Conservation (phyloP, 2,888 invertebrate genomes). For the Drosophila mercatorum region DNA sequence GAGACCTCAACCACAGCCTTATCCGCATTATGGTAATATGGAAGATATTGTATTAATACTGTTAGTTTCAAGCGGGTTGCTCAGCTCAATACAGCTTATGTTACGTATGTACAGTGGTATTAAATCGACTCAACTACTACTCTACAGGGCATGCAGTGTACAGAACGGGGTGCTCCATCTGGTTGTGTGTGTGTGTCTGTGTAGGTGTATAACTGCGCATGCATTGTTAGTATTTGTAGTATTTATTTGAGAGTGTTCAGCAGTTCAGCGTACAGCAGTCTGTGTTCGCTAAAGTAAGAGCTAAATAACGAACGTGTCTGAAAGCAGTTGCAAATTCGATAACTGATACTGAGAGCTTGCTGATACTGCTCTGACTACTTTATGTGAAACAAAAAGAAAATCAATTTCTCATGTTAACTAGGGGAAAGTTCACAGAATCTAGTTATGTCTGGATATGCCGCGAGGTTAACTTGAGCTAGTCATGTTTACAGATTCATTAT, state of each 20-base stretch:
- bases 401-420: neutral
- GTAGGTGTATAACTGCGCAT: slow-evolving; percentile 27
- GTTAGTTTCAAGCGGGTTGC: slow-evolving; percentile 39
- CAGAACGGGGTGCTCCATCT: slow-evolving; percentile 50
- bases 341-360: neutral
- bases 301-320: slow-evolving; percentile 4
- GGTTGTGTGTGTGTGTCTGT: slow-evolving; percentile 12
- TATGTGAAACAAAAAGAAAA: neutral
- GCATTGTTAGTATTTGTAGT: slow-evolving; percentile 33
- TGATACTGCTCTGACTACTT: neutral
- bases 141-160: slow-evolving; percentile 48
- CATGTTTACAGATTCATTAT: neutral
- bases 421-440: no score
- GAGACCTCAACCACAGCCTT: slow-evolving; percentile 88
- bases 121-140: slow-evolving; percentile 16
- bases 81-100: slow-evolving; percentile 21
- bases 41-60: slow-evolving; percentile 57
- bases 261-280: slow-evolving; percentile 14
- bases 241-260: slow-evolving; percentile 17
- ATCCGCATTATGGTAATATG: slow-evolving; percentile 51
- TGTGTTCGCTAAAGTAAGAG: neutral
- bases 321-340: slow-evolving; percentile 15
- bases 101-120: slow-evolving; percentile 41
- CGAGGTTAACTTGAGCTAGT: no score
- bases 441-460: no score